Base-by-base conservation (phyloP, 2,797 vertebrate species). In the Sylvilagus floridanus region DNA sequence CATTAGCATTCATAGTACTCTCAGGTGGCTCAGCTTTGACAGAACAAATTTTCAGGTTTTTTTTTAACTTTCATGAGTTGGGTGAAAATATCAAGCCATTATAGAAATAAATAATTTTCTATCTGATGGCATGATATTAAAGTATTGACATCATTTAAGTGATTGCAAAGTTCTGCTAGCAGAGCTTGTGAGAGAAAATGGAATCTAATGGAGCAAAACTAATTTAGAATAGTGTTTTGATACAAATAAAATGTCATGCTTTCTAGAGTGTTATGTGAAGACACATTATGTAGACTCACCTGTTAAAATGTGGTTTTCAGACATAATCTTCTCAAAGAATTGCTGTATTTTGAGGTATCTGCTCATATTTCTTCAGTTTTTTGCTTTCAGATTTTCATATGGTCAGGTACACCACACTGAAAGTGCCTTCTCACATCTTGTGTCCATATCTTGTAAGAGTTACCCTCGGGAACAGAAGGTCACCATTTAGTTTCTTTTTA, bases 221-320 rank as follows among this genome's bases (percentile, higher is more conserved):
- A 83, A 81, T 71, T 66, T 84, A 66, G 5, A 82, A 94, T 21
- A 63, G 8, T 82, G 81, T 76, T 32, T 92, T 62, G 32, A 57
- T 37, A 92, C 26, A 92, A 95, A 96, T 88, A 81, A 87, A 95
- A 71, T 69, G 6, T 78, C 22, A 8, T 63, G 52, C 22, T 81
- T 84, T 54, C 50, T 63, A 76, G 35, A 7, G 8, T 83, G 57
- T 14, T 19, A 35, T 26, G n/a, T 37, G 73, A 86, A 86, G 60
- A 1, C 22, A 73, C 19, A 50, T 65, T 60, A 11, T n/a, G 6
- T 11, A 88, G 28, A 60, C 11, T 71, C 62, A 32, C 30, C 62
- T 84, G 24, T 47, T 75, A 50, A 76, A 63, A 52, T 78, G 13
- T 52, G 8, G 42, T n/a, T 69, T 68, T 50, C 26, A 32, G 75